A percentile compares a stretch with the other conserved stretches of the same genome.
Conservation (phyloP, 2,888 invertebrate genomes). For the Calliopum simillimum region DNA sequence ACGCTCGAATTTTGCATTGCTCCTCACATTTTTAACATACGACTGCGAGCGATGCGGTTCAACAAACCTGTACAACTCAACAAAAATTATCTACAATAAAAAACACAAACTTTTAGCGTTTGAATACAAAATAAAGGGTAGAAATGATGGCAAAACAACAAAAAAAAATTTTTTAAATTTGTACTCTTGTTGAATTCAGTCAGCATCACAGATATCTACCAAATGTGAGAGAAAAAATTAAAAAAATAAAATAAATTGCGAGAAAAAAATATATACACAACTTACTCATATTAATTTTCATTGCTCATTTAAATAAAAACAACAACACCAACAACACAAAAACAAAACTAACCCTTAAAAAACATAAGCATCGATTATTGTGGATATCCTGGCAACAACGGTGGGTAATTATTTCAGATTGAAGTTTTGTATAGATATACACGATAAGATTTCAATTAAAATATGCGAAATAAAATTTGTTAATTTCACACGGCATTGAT, state of each 20-base stretch:
- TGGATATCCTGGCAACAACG: conserved; percentile 7
- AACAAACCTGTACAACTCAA: conserved; percentile 38
- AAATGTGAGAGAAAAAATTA: conserved; percentile 37
- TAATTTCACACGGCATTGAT: no score
- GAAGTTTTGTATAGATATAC: neutral
- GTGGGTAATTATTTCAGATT: neutral
- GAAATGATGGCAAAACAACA: conserved; percentile 29
- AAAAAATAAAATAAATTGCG: conserved; percentile 21
- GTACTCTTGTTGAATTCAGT: conserved; percentile 20
- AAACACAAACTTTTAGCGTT: conserved; percentile 2
- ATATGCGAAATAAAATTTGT: no score
- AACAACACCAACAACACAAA: conserved; percentile 35
- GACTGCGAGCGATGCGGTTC: conserved; percentile 29
- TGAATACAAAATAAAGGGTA: conserved; percentile 26
- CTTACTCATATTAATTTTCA: conserved; percentile 27
- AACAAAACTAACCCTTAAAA: conserved; percentile 50
- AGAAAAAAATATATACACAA: conserved; percentile 30
- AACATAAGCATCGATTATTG: conserved; percentile 33
- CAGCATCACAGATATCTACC: conserved; percentile 24
- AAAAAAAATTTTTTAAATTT: neutral
- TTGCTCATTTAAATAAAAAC: conserved; percentile 36
- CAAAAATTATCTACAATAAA: conserved; percentile 39
- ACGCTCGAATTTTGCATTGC: conserved; percentile 1
- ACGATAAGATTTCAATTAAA: neutral
- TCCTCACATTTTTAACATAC: neutral